Conservation (phyloP, 2,113 vertebrate species). For the Riparia riparia region DNA sequence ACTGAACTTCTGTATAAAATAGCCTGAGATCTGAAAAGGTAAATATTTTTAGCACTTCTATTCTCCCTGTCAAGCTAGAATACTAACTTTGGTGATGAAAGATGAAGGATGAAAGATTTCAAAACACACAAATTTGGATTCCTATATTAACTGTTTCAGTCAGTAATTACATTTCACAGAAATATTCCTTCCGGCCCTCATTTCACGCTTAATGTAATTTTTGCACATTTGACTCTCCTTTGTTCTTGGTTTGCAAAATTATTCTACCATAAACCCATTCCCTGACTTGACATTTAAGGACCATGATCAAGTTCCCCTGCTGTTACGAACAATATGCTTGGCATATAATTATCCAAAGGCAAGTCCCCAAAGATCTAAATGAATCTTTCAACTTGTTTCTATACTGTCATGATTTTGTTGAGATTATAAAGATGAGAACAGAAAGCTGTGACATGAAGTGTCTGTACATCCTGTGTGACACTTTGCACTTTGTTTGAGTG, state of each 20-base stretch:
- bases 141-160: neutral
- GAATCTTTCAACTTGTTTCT: neutral
- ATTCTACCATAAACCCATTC: neutral
- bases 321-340: neutral
- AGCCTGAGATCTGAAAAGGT: neutral
- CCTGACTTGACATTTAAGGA: neutral
- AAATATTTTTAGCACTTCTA: neutral
- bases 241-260: neutral
- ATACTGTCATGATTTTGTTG: neutral
- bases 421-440: neutral
- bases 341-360: neutral
- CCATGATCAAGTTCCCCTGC: neutral
- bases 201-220: neutral
- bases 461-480: neutral
- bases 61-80: neutral
- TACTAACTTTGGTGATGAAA: neutral
- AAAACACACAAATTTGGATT: neutral
- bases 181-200: neutral
- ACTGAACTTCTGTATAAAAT: neutral
- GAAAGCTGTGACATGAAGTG: neutral
- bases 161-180: neutral
- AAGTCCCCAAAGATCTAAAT: neutral
- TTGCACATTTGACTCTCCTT: neutral
- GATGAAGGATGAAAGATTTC: neutral
- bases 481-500: neutral